Percentiles rank a stretch among this genome's conserved stretches.
Conservation (phyloP, 2,888 invertebrate genomes). For the Eupithecia insigniata region DNA sequence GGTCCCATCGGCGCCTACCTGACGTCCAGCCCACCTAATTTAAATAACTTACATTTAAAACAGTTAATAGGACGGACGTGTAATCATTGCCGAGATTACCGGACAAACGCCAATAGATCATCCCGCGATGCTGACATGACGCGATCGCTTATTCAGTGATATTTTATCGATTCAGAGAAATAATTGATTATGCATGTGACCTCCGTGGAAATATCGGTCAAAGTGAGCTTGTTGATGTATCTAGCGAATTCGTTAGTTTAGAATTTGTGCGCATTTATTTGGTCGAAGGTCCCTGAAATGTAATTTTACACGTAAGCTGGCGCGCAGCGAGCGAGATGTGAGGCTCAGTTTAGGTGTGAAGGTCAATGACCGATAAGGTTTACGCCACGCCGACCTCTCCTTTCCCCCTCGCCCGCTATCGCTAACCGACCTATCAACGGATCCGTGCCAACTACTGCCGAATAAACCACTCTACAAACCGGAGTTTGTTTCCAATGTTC, state of each 20-base stretch:
- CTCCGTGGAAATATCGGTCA: conserved; percentile 43
- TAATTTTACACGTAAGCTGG: conserved; percentile 55
- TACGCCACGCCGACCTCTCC: conserved; percentile 70
- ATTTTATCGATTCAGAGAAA: conserved; percentile 34
- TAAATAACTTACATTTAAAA: conserved; percentile 52
- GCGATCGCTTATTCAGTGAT: conserved; percentile 30
- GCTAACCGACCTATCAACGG: conserved; percentile 61
- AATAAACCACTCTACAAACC: conserved; percentile 39
- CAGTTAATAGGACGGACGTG: conserved; percentile 41
- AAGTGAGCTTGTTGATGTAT: conserved; percentile 45
- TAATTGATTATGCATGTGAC: conserved; percentile 30
- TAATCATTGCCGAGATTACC: conserved; percentile 20
- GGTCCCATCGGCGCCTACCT: conserved; percentile 75
- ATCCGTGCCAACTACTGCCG: conserved; percentile 54
- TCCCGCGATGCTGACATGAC: conserved; percentile 32
- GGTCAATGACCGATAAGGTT: conserved; percentile 83
- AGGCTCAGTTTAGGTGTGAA: conserved; percentile 82
- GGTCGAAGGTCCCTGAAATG: conserved; percentile 62
- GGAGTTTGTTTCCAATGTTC: conserved; percentile 26
- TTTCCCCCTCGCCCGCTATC: conserved; percentile 64
- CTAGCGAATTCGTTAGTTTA: conserved; percentile 46
- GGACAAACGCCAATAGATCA: conserved; percentile 27
- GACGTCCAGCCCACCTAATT: conserved; percentile 61
- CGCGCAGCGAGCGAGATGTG: conserved; percentile 71
- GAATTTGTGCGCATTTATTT: conserved; percentile 49